phyloP scores from a whole-genome alignment of 2,888 invertebrate genomes.

The Parnassius apollo region DNA sequence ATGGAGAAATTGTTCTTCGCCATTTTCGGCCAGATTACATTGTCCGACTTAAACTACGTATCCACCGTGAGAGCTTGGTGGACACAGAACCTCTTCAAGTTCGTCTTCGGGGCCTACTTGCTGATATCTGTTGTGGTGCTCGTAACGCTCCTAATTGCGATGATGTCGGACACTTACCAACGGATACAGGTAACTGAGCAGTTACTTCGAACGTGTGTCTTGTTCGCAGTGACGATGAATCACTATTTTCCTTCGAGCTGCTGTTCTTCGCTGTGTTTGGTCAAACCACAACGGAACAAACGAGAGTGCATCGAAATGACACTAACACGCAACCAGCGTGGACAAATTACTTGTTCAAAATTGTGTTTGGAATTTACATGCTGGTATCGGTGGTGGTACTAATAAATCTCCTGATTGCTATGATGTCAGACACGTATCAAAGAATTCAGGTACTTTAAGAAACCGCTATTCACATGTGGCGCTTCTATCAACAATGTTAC shows the following conservation, averaged over 20 bases:
- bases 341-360: conserved; percentile 93
- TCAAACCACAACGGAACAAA: conserved; percentile 91
- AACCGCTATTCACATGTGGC: conserved; percentile 19
- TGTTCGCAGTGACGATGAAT: conserved; percentile 93
- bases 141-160: conserved; percentile 99
- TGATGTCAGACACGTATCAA: conserved; percentile 99
- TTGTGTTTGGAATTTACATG: conserved; percentile 97
- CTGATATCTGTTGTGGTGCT: conserved; percentile 98
- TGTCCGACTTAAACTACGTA: conserved; percentile 90
- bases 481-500: conserved; percentile 2
- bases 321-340: conserved; percentile 86
- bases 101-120: conserved; percentile 98
- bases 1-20: conserved; percentile 99
- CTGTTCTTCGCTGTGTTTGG: conserved; percentile 99
- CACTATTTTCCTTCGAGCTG: conserved; percentile 96
- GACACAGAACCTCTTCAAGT: conserved; percentile 93
- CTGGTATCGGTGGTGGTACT: conserved; percentile 99
- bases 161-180: conserved; percentile 99
- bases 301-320: conserved; percentile 84
- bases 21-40: conserved; percentile 96
- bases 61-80: conserved; percentile 86
- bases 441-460: conserved; percentile 90
- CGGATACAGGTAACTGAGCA: conserved; percentile 94
- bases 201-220: conserved; percentile 53
- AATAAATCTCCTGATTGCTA: conserved; percentile 99